Evolutionary conservation across 2,113 vertebrate genomes (phyloP), one percentile per base, ranked within the genome.

Genomic region (Eptesicus fuscus): DNA sequence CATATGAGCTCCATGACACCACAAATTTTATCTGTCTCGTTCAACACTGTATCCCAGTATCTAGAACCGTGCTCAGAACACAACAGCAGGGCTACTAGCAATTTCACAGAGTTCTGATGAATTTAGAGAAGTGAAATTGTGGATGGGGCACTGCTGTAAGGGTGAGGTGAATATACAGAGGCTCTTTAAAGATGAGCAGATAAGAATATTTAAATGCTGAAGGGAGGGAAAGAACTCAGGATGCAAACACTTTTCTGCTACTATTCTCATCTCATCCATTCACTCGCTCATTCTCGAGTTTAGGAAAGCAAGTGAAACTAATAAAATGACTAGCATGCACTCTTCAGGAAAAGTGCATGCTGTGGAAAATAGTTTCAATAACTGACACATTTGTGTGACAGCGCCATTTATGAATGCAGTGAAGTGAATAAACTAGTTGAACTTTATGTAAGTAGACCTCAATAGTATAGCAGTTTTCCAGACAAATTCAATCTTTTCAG

Each of bases 301-400:
- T 94, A 83, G 47, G 59, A 93, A 92, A 79, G 23, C 9, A 47
- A 94, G 35, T 77, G n/a, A 95, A 88, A 85, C 71, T 92, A 94
- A 85, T 88, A 47, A 88, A 95, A 82, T 35, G 30, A 90, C 77
- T 35, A 95, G 77, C 70, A 63, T 42, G 47, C 40, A 71, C 67
- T 91, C 59, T 79, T 84, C 35, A 71, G 83, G 42, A 82, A 94
- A 96, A 93, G 78, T 13, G 8, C 40, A 82, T 28, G 67, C 47
- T 92, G 76, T 59, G 42, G 74, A n/a, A 94, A 94, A 91, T 44
- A 82, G 89, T 96, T 94, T 95, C 85, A 79, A 47, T 61, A 96
- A 80, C 49, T 16, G 80, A 84, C 70, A 61, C 79, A 94, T 80
- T 76, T 95, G 61, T 90, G 89, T 96, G 91, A 88, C 78, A 94